A percentile compares a stretch with the other conserved stretches of the same genome.
These are phyloP conservation scores for Toxonevra muliebris DNA, from an alignment of 2,888 invertebrate genomes.

Conservation along the genomic window DNA sequence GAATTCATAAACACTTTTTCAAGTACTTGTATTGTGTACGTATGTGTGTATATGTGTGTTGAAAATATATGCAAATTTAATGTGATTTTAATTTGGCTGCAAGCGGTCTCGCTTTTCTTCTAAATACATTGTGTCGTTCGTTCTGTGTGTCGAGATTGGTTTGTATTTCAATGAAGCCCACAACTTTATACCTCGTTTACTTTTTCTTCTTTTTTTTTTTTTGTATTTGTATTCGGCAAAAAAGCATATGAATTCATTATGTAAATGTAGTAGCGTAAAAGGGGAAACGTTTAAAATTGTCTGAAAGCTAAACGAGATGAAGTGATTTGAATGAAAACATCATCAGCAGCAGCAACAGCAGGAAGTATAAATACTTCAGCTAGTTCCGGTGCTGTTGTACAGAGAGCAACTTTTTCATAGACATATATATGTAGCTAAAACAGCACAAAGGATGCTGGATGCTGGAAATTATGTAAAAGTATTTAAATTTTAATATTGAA, in stretches of 20 bases:
- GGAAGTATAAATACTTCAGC: background rate
- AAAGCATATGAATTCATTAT: conserved; percentile 59
- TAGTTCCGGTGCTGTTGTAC: background rate
- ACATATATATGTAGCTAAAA: too few relatives aligned
- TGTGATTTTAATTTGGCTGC: conserved; percentile 57
- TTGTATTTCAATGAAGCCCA: conserved; percentile 9
- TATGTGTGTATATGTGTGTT: background rate
- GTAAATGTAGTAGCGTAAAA: conserved; percentile 43
- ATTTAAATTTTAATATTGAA: too few relatives aligned
- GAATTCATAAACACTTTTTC: conserved; percentile 38
- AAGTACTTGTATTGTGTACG: background rate
- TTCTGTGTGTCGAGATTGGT: conserved; percentile 23
- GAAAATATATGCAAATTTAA: conserved; percentile 54
- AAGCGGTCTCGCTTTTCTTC: conserved; percentile 33
- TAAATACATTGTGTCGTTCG: conserved; percentile 4
- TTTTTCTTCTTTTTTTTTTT: background rate
- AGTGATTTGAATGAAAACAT: conserved; percentile 11
- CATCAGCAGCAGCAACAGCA: background rate
- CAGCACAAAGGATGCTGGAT: too few relatives aligned
- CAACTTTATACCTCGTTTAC: too few relatives aligned
- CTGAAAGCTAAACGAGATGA: conserved; percentile 12
- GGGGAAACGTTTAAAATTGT: conserved; percentile 27
- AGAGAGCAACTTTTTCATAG: too few relatives aligned
- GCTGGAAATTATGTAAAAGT: too few relatives aligned
- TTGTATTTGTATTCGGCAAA: background rate